phyloP scores from a whole-genome alignment of 1,140 invertebrate species.

The Aphelenchoides avenae region DNA sequence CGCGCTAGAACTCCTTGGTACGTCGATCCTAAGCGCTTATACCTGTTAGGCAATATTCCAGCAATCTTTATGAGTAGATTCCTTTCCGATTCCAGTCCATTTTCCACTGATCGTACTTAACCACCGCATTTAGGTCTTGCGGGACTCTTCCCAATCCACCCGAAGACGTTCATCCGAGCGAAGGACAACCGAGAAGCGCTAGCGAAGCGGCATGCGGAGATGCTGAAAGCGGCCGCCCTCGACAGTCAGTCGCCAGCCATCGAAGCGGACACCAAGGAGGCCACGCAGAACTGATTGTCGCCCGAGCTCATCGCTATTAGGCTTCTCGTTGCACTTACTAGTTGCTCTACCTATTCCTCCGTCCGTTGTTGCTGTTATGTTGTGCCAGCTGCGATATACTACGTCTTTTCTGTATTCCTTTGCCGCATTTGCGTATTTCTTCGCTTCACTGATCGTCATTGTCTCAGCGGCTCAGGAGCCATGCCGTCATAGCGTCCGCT shows the following conservation, averaged over 20 bases:
- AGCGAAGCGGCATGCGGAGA: no score
- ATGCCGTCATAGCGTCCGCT: constrained; percentile 6
- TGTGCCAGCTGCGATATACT: constrained; percentile 1
- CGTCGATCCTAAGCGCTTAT: no score
- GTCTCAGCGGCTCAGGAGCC: not conserved
- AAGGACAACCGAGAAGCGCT: constrained; percentile 22
- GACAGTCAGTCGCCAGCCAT: no score
- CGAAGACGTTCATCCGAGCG: constrained; percentile 54
- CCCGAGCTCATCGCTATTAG: no score
- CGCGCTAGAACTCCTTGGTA: constrained; percentile 72
- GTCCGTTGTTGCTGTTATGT: constrained; percentile 4
- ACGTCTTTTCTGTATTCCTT: constrained; percentile 1
- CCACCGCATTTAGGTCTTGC: constrained; percentile 44
- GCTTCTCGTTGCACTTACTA: no score
- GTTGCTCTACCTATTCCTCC: no score
- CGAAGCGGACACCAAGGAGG: constrained; percentile 10
- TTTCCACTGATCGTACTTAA: not conserved
- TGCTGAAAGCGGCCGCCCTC: no score
- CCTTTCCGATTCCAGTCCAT: not conserved
- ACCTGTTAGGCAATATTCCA: no score
- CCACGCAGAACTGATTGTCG: no score
- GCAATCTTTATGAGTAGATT: no score
- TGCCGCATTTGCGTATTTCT: not conserved
- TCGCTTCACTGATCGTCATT: not conserved
- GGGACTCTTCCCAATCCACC: constrained; percentile 54